Evolutionary conservation across 1,140 invertebrate genomes (phyloP), one percentile per base, ranked within the genome.

Genomic region (Andricus grossulariae): DNA sequence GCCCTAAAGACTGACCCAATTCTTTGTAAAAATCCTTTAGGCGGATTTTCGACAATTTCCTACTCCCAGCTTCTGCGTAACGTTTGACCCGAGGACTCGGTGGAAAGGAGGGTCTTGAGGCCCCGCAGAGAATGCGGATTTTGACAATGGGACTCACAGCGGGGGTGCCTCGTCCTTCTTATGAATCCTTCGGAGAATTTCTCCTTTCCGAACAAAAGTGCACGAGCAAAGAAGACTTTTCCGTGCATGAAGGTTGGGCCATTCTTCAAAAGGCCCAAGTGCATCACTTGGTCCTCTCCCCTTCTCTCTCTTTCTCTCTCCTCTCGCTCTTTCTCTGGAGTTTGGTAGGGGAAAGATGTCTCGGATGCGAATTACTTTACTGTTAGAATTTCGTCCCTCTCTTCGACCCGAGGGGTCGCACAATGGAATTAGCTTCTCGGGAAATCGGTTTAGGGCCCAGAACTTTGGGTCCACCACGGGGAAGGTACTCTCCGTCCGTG

Each of bases 121-220:
- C 72, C 72, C 82, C 52, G 80, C 72, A 76, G 78, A 45, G 76
- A 72, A 45, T 80, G 74, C 78, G 80, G 75, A 80, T 77, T 73
- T 75, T 70, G 71, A 90, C 88, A 90, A 90, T 86, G 84, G 76
- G 73, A 73, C 66, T 73, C 82, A 32, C 83, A 83, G 81, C 83
- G 82, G 81, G 79, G 80, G 75, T 80, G 75, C 73, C 76, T 60
- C 82, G 75, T 83, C 86, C 85, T 86, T 75, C 72, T 81, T 72
- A 80, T 79, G 85, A 88, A 88, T 87, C 88, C 88, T 90, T 90
- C 89, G 74, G 72, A 86, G 89, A 90, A 90, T 90, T 90, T 88
- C 84, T 75, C 77, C 72, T 60, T 32, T 52, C 60, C 60, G 50
- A 77, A 90, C 88, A 88, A 88, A 66, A 66, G 60, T 86, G 80